Base-by-base conservation (phyloP, 2,888 invertebrate species). In the Tillus elongatus region DNA sequence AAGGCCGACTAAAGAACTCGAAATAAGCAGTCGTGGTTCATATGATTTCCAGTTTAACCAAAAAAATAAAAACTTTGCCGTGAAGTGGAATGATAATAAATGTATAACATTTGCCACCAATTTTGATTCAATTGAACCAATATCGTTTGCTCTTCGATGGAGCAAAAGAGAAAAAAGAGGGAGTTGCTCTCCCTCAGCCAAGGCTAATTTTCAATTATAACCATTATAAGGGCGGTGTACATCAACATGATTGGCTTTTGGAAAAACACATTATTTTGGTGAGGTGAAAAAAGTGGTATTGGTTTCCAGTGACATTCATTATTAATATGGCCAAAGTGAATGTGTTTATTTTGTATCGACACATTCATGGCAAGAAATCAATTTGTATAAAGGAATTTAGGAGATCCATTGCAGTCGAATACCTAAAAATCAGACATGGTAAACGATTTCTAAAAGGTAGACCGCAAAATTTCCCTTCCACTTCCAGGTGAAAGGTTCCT, bases 311-410 rank as follows among this genome's bases (percentile, higher is more conserved):
- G 24, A 19, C 24, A 19, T n/a, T 6, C 6, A 19, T 19, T 19
- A 19, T 19, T 19, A n/a, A 19, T 8, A 19, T 19, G 24, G 24
- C 24, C n/a, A n/a, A 8, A 19, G 24, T 19, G 24, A 19, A 19
- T 19, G n/a, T 19, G 6, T 6, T 19, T 19, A 6, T 19, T 8
- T 19, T 19, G 24, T 19, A 19, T 19, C 24, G 24, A 19, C 6
- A 19, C 24, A 12, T 24, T 24, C 11, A 33, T 24, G 24, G 24
- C 16, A 16, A 15, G 3, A 15, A 33, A 16, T 11, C 26, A 11
- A 33, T 33, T 33, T 24, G 19, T 9, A 24, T 24, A 3, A 33
- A 33, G 24, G 11, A 33, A 10, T 33, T 33, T 13, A 24, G 24
- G 13, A 19, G 24, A 33, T 13, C 16, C 4, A 24, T 26, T 33